phyloP scores from a whole-genome alignment of 2,888 invertebrate genomes.

The Sympetrum striolatum region DNA sequence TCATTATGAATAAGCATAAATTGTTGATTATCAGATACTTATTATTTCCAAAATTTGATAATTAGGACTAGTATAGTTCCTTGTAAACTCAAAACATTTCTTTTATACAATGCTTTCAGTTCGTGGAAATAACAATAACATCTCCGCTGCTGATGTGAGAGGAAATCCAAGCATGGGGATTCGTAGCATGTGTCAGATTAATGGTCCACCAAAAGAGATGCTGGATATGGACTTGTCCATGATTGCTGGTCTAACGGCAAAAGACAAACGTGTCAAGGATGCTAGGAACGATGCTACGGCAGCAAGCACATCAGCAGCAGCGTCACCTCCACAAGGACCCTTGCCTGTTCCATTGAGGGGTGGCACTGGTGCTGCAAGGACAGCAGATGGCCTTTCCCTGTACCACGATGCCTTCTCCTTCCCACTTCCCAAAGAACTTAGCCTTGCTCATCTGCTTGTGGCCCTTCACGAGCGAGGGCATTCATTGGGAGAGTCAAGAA shows the following conservation, averaged over 20 bases:
- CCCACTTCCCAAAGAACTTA: slow-evolving; percentile 64
- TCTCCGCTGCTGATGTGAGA: not conserved
- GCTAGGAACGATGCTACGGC: slow-evolving; percentile 66
- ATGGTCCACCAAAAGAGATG: slow-evolving; percentile 44
- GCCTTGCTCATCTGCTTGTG: slow-evolving; percentile 67
- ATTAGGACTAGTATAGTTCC: no score
- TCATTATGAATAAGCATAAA: no score
- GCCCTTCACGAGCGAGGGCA: slow-evolving; percentile 63
- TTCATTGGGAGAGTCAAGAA: slow-evolving; percentile 62
- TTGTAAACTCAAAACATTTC: not conserved
- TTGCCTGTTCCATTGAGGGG: not conserved
- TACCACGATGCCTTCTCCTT: slow-evolving; percentile 57
- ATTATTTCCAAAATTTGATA: no score
- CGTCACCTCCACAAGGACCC: not conserved
- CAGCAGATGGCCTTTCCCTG: slow-evolving; percentile 48
- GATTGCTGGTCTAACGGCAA: slow-evolving; percentile 85
- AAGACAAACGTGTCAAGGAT: slow-evolving; percentile 88
- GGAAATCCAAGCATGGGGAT: not conserved
- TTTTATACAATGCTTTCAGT: not conserved
- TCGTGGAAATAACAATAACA: not conserved
- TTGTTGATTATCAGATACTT: no score
- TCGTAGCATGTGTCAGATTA: slow-evolving; percentile 13
- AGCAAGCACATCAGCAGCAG: slow-evolving; percentile 55
- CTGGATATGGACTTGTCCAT: slow-evolving; percentile 72
- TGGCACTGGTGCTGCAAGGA: not conserved